These are phyloP conservation scores for Cephus cinctus DNA, from an alignment of 1,140 invertebrate genomes.

Conservation along the genomic window DNA sequence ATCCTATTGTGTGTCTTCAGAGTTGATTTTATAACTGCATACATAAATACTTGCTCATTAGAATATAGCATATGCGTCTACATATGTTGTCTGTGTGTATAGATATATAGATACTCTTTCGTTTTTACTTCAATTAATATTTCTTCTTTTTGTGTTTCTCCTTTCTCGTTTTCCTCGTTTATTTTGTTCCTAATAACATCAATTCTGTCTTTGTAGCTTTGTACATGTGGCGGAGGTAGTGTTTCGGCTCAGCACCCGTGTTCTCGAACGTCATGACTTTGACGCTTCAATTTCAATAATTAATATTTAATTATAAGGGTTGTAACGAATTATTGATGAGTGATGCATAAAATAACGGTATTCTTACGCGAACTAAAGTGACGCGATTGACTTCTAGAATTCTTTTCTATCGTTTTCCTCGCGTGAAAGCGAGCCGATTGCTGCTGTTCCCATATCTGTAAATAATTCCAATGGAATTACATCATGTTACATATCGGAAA, in stretches of 20 bases:
- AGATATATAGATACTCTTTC: slow-evolving; percentile 8
- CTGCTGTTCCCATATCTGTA: slow-evolving; percentile 33
- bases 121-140: slow-evolving; percentile 9
- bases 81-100: slow-evolving; percentile 21
- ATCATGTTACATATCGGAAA: no score
- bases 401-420: slow-evolving; percentile 25
- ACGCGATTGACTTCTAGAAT: slow-evolving; percentile 15
- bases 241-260: slow-evolving; percentile 42
- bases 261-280: slow-evolving; percentile 28
- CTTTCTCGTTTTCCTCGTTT: slow-evolving; percentile 20
- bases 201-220: slow-evolving; percentile 41
- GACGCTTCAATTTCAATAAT: no score
- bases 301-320: background rate
- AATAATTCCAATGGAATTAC: slow-evolving; percentile 4
- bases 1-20: no score
- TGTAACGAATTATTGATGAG: slow-evolving; percentile 16
- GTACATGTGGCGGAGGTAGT: slow-evolving; percentile 51
- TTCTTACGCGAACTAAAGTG: slow-evolving; percentile 21
- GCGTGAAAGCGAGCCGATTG: slow-evolving; percentile 24
- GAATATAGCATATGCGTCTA: slow-evolving; percentile 26
- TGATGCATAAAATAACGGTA: slow-evolving; percentile 10
- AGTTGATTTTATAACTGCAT: background rate
- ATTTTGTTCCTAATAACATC: slow-evolving; percentile 39
- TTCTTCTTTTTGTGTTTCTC: background rate
- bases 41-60: slow-evolving; percentile 27